Evolutionary conservation across 2,888 invertebrate species (phyloP), one percentile per base, ranked within the genome.

Genomic region (Phortica okadai): DNA sequence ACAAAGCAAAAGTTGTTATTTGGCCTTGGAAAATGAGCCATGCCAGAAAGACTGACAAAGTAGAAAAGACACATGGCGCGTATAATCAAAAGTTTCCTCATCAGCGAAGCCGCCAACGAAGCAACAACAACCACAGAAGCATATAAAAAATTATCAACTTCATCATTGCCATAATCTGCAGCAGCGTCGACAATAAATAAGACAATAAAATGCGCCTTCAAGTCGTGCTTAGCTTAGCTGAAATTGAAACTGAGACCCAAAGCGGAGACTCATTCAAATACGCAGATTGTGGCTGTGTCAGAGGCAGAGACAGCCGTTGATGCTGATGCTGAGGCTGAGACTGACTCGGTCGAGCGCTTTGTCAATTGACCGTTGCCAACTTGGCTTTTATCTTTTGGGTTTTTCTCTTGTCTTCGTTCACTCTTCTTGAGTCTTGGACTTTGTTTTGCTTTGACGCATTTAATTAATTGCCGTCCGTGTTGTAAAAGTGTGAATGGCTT

Each of bases 201-300:
- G 41, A 44, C 67, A 67, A 67, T 16, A 67, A 67, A 66, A 41
- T 33, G 66, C 66, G 33, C 11, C 66, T 16, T 67, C 67, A 14
- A 64, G 41, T 62, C n/a, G 33, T 5, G 33, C 33, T 33, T 33
- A 33, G 33, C 33, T 33, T 5, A 50, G 8, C 50, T 50, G 50
- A 50, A 14, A 33, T 6, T 50, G 14, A 50, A 14, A 33, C 50
- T 50, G 14, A 50, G 50, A 50, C 33, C 33, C 33, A 33, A 33
- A 5, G 33, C 33, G 33, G 33, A 4, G 33, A 5, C 33, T 33
- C 33, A 33, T 21, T 21, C 21, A 21, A 21, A 21, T 21, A 21
- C 21, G 21, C 21, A 21, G 21, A 21, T 21, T 21, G 21, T 21
- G 21, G 21, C 21, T 21, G 21, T 21, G 21, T 0, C 21, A 21